Percentiles rank a stretch among this genome's conserved stretches.
Conservation (phyloP, 2,797 vertebrate genomes). For the Podarcis siculus region DNA sequence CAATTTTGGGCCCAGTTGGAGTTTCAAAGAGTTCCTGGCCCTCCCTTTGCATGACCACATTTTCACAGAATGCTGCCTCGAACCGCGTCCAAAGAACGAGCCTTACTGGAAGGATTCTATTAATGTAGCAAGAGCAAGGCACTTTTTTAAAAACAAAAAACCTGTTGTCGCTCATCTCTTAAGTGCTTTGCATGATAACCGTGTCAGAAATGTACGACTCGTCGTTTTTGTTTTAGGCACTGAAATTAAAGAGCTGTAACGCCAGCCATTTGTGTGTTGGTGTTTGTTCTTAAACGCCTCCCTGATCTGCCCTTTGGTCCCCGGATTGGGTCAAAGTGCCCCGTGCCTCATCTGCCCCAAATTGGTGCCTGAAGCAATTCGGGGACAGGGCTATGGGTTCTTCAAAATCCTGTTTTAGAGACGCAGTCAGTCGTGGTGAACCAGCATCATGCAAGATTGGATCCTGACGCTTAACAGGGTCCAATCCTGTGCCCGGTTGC, state of each 20-base stretch:
- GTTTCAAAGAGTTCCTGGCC: too few species aligned
- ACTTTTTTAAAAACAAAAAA: background rate
- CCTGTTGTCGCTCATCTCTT: conserved; percentile 33
- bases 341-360: too few species aligned
- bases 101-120: conserved; percentile 59
- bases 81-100: conserved; percentile 46
- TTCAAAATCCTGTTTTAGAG: too few species aligned
- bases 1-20: too few species aligned
- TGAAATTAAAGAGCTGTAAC: conserved; percentile 75
- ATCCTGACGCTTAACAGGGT: too few species aligned
- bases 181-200: conserved; percentile 65
- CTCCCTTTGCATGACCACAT: background rate
- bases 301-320: background rate
- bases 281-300: background rate
- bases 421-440: too few species aligned
- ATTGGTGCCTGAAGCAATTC: too few species aligned
- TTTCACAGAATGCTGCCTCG: conserved; percentile 26
- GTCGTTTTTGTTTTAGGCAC: conserved; percentile 59
- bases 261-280: background rate
- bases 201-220: conserved; percentile 59
- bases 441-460: too few species aligned
- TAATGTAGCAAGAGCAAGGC: conserved; percentile 57
- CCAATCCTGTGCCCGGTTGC: too few species aligned
- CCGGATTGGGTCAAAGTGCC: background rate
- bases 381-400: too few species aligned